phyloP scores from a whole-genome alignment of 2,113 vertebrate species.

The Apodemus speciosus region DNA sequence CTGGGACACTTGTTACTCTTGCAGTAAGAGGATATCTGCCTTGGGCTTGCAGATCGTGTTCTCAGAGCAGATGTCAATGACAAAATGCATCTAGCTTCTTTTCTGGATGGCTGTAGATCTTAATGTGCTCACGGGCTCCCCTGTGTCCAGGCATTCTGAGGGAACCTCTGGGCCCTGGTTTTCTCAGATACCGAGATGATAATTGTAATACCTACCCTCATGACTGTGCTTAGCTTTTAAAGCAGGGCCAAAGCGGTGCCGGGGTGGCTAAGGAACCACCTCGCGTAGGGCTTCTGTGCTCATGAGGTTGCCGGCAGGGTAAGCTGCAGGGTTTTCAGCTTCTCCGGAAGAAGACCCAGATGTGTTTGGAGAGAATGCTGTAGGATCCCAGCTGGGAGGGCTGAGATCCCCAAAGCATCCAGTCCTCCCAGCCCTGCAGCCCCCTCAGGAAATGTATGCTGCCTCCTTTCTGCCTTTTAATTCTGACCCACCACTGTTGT shows the following conservation, averaged over 20 bases:
- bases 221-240: too few species aligned
- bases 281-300: neutral
- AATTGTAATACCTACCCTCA: neutral
- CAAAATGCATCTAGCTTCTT: neutral
- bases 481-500: neutral
- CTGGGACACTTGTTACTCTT: neutral
- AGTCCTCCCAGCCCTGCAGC: too few species aligned
- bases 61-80: neutral
- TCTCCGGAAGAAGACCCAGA: fast-evolving
- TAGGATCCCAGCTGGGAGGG: neutral
- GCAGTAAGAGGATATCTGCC: neutral
- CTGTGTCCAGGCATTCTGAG: neutral
- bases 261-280: neutral
- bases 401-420: neutral
- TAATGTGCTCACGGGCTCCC: neutral
- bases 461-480: neutral
- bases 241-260: neutral
- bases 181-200: neutral
- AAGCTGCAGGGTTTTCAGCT: neutral
- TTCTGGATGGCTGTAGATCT: neutral
- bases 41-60: neutral
- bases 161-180: fast-evolving
- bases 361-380: neutral
- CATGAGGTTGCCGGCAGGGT: neutral
- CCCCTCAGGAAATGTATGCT: too few species aligned